Evolutionary conservation across 2,888 invertebrate species (phyloP), one percentile per base, ranked within the genome.

Genomic region (Stratiomys singularior): DNA sequence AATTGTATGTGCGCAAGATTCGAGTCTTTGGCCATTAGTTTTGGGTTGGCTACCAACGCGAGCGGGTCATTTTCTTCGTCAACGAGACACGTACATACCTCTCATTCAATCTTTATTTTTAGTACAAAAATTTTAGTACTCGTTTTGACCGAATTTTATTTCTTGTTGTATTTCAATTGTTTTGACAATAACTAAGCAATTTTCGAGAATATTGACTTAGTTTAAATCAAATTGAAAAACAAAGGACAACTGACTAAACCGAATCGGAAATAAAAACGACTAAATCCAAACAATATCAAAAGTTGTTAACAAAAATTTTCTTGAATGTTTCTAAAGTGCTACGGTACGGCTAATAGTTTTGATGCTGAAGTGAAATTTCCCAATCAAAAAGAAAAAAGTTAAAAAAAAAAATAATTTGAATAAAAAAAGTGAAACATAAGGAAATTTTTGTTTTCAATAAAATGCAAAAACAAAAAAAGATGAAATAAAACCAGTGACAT

Each of bases 31-130:
- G 74, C 58, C 37, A 58, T 82, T 79, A 87, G 87, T 87, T 87
- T 87, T 87, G 87, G 87, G 87, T 87, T 87, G 87, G 87, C 87
- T 87, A 85, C 85, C 87, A 87, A 86, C 87, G 87, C 87, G 87
- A 87, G 87, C 87, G 87, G 87, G 86, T 86, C 87, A 85, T 85
- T 87, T 85, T 86, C 85, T 86, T 85, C 85, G 84, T 85, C 86
- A 86, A 84, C 86, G 85, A 86, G 83, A 85, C 84, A 87, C 87
- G 87, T 87, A 85, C 82, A 83, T 83, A 74, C 37, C 37, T 46
- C 27, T 23, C 30, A 21, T 74, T 58, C 37, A 56, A 66, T 69
- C 27, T n/a, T n/a, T 69, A 69, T 69, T 60, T 58, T 60, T 74
- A 72, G 52, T 74, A 30, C 60, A 21, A n/a, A n/a, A n/a, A 7